phyloP scores from a whole-genome alignment of 2,113 vertebrate species.

The Peromyscus polionotus region DNA sequence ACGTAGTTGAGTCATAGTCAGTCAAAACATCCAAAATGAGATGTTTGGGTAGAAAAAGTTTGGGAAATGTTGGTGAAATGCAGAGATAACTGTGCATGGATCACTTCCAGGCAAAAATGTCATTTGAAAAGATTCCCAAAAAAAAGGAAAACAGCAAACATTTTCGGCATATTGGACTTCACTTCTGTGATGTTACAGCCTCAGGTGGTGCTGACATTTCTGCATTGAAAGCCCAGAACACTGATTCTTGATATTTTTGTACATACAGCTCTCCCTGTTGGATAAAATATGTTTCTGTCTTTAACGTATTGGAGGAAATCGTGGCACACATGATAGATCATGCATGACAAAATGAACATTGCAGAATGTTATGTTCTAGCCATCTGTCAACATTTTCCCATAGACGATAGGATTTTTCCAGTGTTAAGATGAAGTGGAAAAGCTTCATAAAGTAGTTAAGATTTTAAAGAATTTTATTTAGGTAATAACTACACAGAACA shows the following conservation, averaged over 20 bases:
- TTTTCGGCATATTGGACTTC: neutral
- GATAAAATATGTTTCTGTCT: neutral
- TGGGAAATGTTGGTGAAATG: neutral
- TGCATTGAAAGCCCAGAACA: too few species aligned
- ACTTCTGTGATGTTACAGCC: neutral
- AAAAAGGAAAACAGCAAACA: neutral
- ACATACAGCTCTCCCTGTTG: neutral
- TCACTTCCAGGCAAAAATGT: neutral
- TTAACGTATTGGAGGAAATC: neutral
- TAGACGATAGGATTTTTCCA: neutral
- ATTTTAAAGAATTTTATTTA: constrained; percentile 67
- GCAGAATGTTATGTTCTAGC: constrained; percentile 42
- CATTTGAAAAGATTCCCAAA: constrained; percentile 28
- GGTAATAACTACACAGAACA: constrained; percentile 41
- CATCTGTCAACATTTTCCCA: constrained; percentile 64
- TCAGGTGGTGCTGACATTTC: neutral
- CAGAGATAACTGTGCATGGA: constrained; percentile 3
- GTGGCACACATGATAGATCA: neutral
- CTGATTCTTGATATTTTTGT: neutral
- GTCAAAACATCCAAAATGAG: constrained; percentile 9
- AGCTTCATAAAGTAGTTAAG: neutral
- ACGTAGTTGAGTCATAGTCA: neutral
- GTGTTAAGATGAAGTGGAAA: constrained; percentile 48
- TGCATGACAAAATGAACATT: constrained; percentile 19
- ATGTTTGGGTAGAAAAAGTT: neutral